Evolutionary conservation across 2,113 vertebrate genomes (phyloP), one percentile per base, ranked within the genome.

Genomic region (Pteropus alecto): DNA sequence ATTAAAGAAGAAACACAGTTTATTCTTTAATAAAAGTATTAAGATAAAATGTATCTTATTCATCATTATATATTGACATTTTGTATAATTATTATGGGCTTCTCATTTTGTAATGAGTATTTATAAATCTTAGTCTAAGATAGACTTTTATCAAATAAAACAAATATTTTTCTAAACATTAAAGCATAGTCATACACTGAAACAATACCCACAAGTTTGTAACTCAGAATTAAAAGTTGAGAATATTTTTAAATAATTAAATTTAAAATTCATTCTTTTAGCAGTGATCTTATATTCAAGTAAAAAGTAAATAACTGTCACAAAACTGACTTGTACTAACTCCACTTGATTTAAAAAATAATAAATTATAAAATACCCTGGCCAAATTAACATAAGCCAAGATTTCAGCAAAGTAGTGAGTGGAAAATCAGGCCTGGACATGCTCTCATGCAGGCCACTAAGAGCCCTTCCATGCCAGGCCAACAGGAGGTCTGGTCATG

Each of bases 171-270:
- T 81, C 78, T 87, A 93, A 87, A 68, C 7, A 83, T 89, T 63
- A 48, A 41, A 82, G 3, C 21, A 65, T 43, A 61, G 35, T 30
- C 35, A 77, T 46, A 77, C 11, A 88, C 26, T 76, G 38, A 76
- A 91, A 67, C 56, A 93, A 93, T 13, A 18, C 56, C 18, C 56
- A 63, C 81, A 94, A 94, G 51, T 70, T 70, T 83, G n/a, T 60
- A 95, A 90, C 22, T 84, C 35, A 65, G 13, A 79, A 86, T 79
- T 65, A 93, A 97, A 96, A 77, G 56, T 56, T 78, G 67, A 38
- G 48, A 77, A 43, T 71, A 60, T 65, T 54, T 89, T 77, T 18
- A 78, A 94, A 54, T 61, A 70, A 89, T 14, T 41, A 13, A 82
- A 81, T 51, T 90, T 87, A 92, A 95, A 82, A 65, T 67, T 81